Percentiles rank a stretch among this genome's conserved stretches.
Evolutionary conservation across 2,113 vertebrate species (phyloP).

Genomic region (Psittacula cyanocephala): DNA sequence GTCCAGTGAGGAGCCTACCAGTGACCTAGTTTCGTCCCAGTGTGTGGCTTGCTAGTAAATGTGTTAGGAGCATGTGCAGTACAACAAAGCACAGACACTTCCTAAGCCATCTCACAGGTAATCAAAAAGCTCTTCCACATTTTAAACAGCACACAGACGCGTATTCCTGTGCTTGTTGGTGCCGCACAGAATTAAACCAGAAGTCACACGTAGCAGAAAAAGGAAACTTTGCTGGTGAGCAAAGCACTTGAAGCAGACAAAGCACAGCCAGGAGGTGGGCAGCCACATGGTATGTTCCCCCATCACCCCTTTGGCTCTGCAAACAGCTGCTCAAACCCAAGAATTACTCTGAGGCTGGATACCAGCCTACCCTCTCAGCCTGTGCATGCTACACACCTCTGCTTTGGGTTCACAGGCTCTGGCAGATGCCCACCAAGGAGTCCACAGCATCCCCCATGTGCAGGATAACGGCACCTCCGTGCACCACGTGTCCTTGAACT

Average conservation of each 20-base stretch:
- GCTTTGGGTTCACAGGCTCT: rapidly evolving
- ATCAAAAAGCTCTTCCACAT: neutral
- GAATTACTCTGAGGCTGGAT: neutral
- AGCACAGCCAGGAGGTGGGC: neutral
- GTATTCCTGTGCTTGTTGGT: neutral
- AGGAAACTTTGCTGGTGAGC: neutral
- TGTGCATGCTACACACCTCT: rapidly evolving
- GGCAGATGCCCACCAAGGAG: neutral
- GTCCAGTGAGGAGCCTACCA: slow-evolving; percentile 22
- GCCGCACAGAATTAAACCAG: neutral
- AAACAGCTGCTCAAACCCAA: neutral
- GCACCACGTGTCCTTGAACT: neutral
- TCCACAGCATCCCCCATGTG: neutral
- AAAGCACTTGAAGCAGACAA: neutral
- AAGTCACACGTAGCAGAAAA: rapidly evolving
- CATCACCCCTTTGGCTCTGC: neutral
- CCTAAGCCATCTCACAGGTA: neutral
- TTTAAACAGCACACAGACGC: neutral
- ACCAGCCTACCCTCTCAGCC: neutral
- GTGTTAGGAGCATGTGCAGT: neutral
- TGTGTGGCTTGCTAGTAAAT: slow-evolving; percentile 42
- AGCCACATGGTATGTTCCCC: neutral
- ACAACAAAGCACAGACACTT: neutral
- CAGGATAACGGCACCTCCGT: rapidly evolving
- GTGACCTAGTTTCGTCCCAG: slow-evolving; percentile 59